phyloP scores from a whole-genome alignment of 2,113 vertebrate genomes.

The Scortum barcoo region DNA sequence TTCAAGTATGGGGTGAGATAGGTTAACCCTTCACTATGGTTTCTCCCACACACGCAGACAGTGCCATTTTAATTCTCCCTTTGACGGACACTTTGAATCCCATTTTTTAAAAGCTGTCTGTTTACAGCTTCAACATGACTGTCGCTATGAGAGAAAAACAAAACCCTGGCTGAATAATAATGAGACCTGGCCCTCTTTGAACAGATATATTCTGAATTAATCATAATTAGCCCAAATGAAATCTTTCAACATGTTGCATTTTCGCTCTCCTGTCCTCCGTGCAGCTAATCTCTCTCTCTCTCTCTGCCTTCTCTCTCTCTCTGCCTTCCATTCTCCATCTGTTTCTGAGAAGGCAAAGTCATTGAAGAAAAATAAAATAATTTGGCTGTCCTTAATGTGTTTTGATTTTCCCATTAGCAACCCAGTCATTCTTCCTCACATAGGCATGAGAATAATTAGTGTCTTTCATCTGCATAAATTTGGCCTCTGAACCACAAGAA shows the following conservation, averaged over 20 bases:
- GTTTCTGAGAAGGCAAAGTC: constrained; percentile 69
- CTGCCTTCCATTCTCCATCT: constrained; percentile 63
- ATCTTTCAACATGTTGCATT: constrained; percentile 58
- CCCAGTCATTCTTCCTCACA: constrained; percentile 75
- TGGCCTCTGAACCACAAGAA: constrained; percentile 69
- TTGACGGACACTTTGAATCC: constrained; percentile 46
- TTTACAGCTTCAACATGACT: constrained; percentile 41
- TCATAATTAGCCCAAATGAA: constrained; percentile 68
- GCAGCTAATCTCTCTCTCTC: constrained; percentile 24
- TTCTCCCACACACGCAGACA: background rate
- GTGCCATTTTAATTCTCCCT: constrained; percentile 13
- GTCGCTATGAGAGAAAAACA: constrained; percentile 35
- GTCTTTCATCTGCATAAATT: constrained; percentile 81
- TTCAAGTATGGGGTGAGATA: background rate
- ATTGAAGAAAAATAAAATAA: constrained; percentile 77
- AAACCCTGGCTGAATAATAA: constrained; percentile 45
- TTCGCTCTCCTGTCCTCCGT: background rate
- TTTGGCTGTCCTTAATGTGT: constrained; percentile 81
- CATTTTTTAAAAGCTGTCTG: constrained; percentile 12
- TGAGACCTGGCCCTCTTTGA: constrained; percentile 47
- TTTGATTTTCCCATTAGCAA: constrained; percentile 85
- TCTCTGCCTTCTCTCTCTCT: constrained; percentile 15
- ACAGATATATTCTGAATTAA: constrained; percentile 61
- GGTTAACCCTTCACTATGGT: background rate
- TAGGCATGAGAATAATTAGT: constrained; percentile 78